Conservation (phyloP, 2,113 vertebrate species). For the Semicossyphus pulcher region DNA sequence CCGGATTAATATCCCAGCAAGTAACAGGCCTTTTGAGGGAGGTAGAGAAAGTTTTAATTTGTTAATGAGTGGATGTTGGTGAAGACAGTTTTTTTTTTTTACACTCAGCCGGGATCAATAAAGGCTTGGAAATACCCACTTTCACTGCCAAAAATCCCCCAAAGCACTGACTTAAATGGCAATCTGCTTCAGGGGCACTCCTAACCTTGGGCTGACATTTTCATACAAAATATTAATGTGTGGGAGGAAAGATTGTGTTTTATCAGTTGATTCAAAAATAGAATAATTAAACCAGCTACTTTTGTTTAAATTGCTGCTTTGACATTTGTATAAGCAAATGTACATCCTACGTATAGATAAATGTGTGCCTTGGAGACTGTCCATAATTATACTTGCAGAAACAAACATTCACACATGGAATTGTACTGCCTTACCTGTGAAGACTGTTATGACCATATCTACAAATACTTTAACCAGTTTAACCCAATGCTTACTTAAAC, state of each 20-base stretch:
- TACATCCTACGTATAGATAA: neutral
- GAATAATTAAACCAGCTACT: neutral
- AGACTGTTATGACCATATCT: too few species aligned
- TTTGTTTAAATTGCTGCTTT: neutral
- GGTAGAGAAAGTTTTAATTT: slow-evolving; percentile 9
- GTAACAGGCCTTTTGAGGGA: neutral
- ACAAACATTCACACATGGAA: too few species aligned
- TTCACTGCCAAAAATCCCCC: neutral
- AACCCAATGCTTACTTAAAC: too few species aligned
- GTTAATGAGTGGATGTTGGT: slow-evolving; percentile 18
- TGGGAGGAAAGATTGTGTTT: neutral
- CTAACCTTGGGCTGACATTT: slow-evolving; percentile 6
- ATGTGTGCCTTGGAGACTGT: neutral
- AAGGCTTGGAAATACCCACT: slow-evolving; percentile 9
- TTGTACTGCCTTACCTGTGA: too few species aligned
- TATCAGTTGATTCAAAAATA: neutral
- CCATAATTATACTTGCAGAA: neutral
- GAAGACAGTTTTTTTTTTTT: neutral
- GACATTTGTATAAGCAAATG: neutral
- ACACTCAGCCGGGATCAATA: neutral
- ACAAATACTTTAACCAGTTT: too few species aligned
- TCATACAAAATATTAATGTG: neutral
- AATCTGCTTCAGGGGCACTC: neutral
- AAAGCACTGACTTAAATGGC: neutral
- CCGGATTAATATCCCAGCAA: neutral